Base-by-base conservation (phyloP, 2,797 vertebrate species). In the Hyperoplus immaculatus region DNA sequence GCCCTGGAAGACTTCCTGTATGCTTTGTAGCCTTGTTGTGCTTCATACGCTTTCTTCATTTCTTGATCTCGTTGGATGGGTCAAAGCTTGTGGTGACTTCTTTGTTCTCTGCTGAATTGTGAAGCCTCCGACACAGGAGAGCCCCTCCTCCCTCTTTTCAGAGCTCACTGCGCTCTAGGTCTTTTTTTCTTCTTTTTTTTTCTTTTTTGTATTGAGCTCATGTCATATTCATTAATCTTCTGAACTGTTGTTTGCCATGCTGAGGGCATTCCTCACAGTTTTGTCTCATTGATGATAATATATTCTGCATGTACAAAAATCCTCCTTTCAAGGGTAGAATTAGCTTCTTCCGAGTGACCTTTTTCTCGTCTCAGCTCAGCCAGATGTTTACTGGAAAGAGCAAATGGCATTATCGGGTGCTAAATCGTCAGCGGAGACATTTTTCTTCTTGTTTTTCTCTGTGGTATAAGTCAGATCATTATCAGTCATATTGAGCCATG, bases 311-410 rank as follows among this genome's bases (percentile, higher is more conserved):
- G 54, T 68, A 64, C 29, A 53, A 18, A 14, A 60, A 72, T 80
- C 77, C 18, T 81, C 41, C 59, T 81, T 81, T 78, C 62, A 76
- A 70, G 75, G 60, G 14, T 56, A 41, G 67, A 70, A 82, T 74
- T 53, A 47, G 13, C 46, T 74, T 75, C 83, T 78, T 79, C 57
- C 36, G 6, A 45, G 49, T 89, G 85, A 85, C 77, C 83, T 87
- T 89, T 88, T 83, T 29, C 29, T 29, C 29, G 29, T 29, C 78
- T 73, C 43, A 21, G 83, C 59, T 41, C 50, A 41, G 49, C 47
- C 65, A 75, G 72, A 81, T 80, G 64, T 86, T 83, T 77, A 81
- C 65, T 67, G 36, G 29, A 51, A 66, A 70, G 66, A 82, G 69
- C 39, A 83, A 75, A 79, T 75, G 59, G n/a, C 69, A 72, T 83